Evolutionary conservation across 2,888 invertebrate genomes (phyloP).

Genomic region (Heliconius cydno): DNA sequence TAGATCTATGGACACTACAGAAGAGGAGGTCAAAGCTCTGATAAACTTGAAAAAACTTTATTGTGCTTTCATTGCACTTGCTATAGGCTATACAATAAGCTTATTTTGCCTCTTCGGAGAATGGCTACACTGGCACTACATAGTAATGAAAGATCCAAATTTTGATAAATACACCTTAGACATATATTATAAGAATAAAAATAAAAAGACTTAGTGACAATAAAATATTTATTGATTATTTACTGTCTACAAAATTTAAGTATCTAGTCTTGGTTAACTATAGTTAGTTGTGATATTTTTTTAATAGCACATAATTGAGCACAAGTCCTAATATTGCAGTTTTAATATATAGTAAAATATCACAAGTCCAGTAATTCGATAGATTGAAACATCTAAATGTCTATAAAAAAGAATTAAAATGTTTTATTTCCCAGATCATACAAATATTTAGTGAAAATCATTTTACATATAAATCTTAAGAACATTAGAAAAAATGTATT

Average conservation of each 20-base stretch:
- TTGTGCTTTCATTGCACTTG: constrained; percentile 89
- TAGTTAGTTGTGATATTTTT: neutral
- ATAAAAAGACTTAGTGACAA: constrained; percentile 54
- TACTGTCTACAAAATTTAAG: constrained; percentile 37
- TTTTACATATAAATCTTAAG: too few relatives aligned
- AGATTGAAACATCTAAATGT: neutral
- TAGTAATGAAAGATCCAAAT: constrained; percentile 86
- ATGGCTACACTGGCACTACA: constrained; percentile 85
- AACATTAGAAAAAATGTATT: neutral
- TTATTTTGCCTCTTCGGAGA: constrained; percentile 84
- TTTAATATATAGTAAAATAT: neutral
- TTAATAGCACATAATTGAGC: neutral
- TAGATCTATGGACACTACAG: constrained; percentile 81
- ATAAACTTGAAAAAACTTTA: constrained; percentile 82
- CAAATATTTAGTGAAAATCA: neutral
- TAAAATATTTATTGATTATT: constrained; percentile 47
- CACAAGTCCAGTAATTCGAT: neutral
- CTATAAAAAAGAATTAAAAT: neutral
- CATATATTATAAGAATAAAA: constrained; percentile 78
- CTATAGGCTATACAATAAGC: constrained; percentile 86
- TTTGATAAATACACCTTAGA: constrained; percentile 88
- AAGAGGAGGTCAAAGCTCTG: constrained; percentile 87
- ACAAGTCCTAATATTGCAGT: neutral
- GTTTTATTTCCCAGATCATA: neutral
- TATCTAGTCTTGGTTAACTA: neutral